These are phyloP conservation scores for Boloria euphrosyne DNA, from an alignment of 2,888 invertebrate species.

Conservation along the genomic window DNA sequence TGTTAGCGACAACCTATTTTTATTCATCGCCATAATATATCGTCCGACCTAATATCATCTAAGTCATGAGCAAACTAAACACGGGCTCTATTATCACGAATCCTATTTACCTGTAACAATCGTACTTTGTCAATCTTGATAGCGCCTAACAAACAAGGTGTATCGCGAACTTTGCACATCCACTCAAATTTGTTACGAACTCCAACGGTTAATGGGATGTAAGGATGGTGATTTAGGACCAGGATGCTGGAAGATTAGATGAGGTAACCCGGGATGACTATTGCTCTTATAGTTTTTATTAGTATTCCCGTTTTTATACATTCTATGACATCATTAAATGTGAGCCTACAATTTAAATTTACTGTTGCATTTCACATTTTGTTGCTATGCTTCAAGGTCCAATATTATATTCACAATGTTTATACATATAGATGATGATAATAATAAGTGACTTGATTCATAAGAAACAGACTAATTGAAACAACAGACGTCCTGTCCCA, in stretches of 20 bases:
- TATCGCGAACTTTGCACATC: conserved; percentile 60
- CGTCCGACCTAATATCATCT: neutral
- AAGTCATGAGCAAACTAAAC: neutral
- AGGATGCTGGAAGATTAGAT: conserved; percentile 42
- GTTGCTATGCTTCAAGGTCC: too few species aligned
- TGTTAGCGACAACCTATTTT: neutral
- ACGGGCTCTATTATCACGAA: conserved; percentile 5
- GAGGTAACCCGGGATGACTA: conserved; percentile 32
- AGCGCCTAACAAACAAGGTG: conserved; percentile 42
- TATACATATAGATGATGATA: too few species aligned
- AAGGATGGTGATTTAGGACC: conserved; percentile 57
- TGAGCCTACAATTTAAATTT: too few species aligned
- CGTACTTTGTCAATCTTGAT: conserved; percentile 36
- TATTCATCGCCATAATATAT: neutral
- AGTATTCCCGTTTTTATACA: too few species aligned
- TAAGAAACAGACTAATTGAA: too few species aligned
- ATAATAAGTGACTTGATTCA: too few species aligned
- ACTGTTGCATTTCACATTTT: too few species aligned
- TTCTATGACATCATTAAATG: too few species aligned
- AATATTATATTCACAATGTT: too few species aligned
- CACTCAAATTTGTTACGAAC: conserved; percentile 65
- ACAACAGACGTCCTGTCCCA: too few species aligned
- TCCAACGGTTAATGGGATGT: conserved; percentile 67
- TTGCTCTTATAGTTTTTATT: neutral
- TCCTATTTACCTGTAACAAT: conserved; percentile 30